Base-by-base conservation (phyloP, 2,797 vertebrate species). In the Adelosebastes latens region DNA sequence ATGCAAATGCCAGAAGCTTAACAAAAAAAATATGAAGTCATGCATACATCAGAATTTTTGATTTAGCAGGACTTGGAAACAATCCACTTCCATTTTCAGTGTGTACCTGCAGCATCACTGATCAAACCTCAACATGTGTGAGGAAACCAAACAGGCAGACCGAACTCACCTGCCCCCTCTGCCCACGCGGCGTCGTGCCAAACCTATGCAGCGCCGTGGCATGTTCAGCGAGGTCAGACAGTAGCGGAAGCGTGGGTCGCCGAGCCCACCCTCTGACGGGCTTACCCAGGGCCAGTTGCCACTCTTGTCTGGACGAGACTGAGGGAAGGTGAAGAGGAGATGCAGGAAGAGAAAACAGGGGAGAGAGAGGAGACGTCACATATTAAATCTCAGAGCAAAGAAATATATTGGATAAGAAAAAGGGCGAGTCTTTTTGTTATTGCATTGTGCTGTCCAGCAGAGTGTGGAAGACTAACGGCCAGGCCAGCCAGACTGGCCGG, bases 251-350 rank as follows among this genome's bases (percentile, higher is more conserved):
- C 96, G 97, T 8, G 96, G 95, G 75, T 99, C 96, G 74, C 97
- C 96, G 39, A 96, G 91, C 62, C 97, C 97, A 72, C 98, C 97
- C 52, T 98, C 96, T 22, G 96, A 94, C 53, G 97, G 97, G 93
- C 96, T 96, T 83, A 95, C 96, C 98, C 99, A 99, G 1, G 98
- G 97, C 99, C 98, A 99, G 92, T 88, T 96, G 87, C 97, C 96
- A 87, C 95, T 96, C 94, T 97, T 95, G 93, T 97, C 97, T 92
- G 97, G 96, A 89, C 95, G 97, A 94, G 96, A 94, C 99, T 99
- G 88, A 25, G 89, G 91, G 4, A 42, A 27, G 36, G 66, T 9
- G 20, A 63, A 14, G 39, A 7, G 13, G 20, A 49, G 9, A 56
- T 1, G 16, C 0, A 58, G 8, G 22, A 16, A 12, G 3, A 29